Base-by-base conservation (phyloP, 2,113 vertebrate species). In the Pomatostomus ruficeps region DNA sequence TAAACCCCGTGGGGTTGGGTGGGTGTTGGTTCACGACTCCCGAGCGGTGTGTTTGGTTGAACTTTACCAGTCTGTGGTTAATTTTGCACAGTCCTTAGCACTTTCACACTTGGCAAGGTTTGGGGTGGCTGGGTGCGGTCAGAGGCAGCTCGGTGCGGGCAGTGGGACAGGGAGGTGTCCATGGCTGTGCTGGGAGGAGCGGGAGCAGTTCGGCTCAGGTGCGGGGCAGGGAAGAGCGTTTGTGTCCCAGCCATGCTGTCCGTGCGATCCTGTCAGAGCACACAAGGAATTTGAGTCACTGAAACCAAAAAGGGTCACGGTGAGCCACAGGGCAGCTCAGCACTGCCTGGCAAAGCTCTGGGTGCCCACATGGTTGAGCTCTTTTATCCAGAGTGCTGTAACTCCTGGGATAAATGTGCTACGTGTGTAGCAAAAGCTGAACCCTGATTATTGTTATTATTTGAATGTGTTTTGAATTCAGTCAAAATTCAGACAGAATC, bases 381-480 rank as follows among this genome's bases (percentile, higher is more conserved):
- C 1, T 9, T 26, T 46, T 18, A 52, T 38, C 24, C 68, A 6
- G 7, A 51, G 75, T 1, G 33, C 38, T 12, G 1, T 6, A 26
- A 10, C 55, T 54, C 8, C 3, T 13, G 36, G 83, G 67, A 61
- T 49, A 5, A 2, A 2, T 35, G 51, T 15, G 72, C 58, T 72
- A 4, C 38, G 22, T 22, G 58, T 8, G n/a, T 3, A 54, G 71
- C 13, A 26, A 42, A 88, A 76, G 79, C 46, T 46, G 63, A 66
- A 43, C 57, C 17, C 33, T 62, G 76, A 70, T 88, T 76, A 18
- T 16, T 83, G 48, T 22, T 58, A 7, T 12, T 62, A 66, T 75
- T 90, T 83, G 92, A 86, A 70, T 59, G 38, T 43, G 40, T 74
- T 93, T 70, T 83, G 88, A 94, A 93, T 88, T 85, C 38, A n/a